phyloP scores from a whole-genome alignment of 2,888 invertebrate species.

The Alviniconcha strummeri region DNA sequence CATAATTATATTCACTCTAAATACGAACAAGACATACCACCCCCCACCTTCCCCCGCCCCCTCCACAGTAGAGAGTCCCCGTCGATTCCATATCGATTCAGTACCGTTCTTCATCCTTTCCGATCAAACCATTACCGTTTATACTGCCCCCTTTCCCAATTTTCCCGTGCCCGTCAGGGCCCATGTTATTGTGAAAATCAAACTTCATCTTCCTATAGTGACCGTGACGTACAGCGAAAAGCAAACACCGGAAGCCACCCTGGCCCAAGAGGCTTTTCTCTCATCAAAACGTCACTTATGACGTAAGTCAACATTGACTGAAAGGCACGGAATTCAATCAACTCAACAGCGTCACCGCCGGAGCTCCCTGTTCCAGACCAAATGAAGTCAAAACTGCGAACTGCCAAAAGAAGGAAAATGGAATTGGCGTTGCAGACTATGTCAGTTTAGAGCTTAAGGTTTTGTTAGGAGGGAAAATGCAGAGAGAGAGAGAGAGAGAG shows the following conservation, averaged over 20 bases:
- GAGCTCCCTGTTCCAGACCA: not conserved
- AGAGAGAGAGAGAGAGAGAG: conserved; percentile 1
- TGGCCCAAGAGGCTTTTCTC: not conserved
- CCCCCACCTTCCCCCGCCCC: not conserved
- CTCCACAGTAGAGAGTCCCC: not conserved
- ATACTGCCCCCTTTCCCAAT: no score
- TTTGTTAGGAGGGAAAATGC: not conserved
- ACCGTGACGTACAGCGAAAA: not conserved
- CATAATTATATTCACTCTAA: no score
- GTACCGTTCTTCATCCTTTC: no score
- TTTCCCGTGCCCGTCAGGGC: no score
- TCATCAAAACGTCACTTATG: not conserved
- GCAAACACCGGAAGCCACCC: not conserved
- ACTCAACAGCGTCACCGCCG: not conserved
- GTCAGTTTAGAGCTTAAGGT: no score
- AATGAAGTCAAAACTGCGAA: no score
- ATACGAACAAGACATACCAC: no score
- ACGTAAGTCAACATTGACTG: conserved; percentile 2
- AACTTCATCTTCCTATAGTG: not conserved
- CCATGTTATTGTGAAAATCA: not conserved
- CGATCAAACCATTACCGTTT: no score
- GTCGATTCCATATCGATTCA: no score
- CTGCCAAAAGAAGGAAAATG: not conserved
- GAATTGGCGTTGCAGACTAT: not conserved
- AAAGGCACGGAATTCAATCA: no score